phyloP scores from a whole-genome alignment of 2,113 vertebrate genomes.

The Beaufortia kweichowensis region DNA sequence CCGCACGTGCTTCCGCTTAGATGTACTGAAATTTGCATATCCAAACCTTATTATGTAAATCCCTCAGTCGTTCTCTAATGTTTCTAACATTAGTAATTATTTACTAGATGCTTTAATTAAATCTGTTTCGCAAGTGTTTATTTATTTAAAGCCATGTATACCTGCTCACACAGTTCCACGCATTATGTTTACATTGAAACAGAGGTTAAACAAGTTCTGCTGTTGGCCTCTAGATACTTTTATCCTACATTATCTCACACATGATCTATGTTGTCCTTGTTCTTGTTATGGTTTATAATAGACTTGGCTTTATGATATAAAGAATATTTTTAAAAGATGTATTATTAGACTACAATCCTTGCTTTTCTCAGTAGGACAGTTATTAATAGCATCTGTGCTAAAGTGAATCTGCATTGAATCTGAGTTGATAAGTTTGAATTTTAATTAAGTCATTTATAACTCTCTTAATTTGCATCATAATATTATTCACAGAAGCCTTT shows the following conservation, averaged over 20 bases:
- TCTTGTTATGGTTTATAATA: too few species aligned
- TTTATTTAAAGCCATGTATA: constrained; percentile 59
- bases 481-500: too few species aligned
- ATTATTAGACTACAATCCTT: too few species aligned
- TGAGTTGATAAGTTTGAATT: too few species aligned
- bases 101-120: constrained; percentile 67
- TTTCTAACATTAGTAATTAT: constrained; percentile 70
- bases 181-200: constrained; percentile 61
- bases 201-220: constrained; percentile 53
- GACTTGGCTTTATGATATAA: too few species aligned
- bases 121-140: constrained; percentile 60
- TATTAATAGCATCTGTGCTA: too few species aligned
- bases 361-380: too few species aligned
- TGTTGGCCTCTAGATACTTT: neutral
- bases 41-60: constrained; percentile 69
- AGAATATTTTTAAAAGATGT: too few species aligned
- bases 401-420: too few species aligned
- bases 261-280: neutral
- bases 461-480: too few species aligned
- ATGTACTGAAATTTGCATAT: constrained; percentile 65
- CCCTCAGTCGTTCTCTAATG: constrained; percentile 60
- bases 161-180: constrained; percentile 35
- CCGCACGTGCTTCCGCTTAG: constrained; percentile 56
- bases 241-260: neutral
- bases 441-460: too few species aligned